phyloP scores from a whole-genome alignment of 2,888 invertebrate genomes.

The Chalcosyrphus nemorum region DNA sequence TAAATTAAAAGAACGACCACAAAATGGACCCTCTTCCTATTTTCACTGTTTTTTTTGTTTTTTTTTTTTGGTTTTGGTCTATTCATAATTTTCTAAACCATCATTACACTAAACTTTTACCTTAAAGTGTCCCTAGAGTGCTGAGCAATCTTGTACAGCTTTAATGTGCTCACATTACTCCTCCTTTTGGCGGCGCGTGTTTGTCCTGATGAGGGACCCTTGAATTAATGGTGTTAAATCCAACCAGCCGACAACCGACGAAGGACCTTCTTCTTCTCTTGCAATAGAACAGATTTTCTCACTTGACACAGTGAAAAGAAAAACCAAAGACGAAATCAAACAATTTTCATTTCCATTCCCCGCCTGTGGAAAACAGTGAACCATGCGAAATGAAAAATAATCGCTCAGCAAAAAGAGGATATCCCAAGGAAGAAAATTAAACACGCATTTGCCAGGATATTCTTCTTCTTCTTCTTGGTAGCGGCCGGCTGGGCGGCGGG shows the following conservation, averaged over 20 bases:
- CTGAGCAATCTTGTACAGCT: neutral
- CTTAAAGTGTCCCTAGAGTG: neutral
- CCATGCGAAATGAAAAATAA: conserved; percentile 29
- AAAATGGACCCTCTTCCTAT: neutral
- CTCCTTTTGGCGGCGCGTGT: neutral
- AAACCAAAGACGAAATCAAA: neutral
- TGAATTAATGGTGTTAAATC: conserved; percentile 7
- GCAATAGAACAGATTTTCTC: neutral
- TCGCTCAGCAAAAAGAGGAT: conserved; percentile 13
- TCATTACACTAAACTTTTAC: neutral
- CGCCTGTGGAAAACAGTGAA: neutral
- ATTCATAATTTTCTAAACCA: neutral
- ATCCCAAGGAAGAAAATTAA: neutral
- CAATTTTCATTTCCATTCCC: neutral
- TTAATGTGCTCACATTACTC: neutral
- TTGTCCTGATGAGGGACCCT: neutral
- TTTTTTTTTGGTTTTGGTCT: neutral
- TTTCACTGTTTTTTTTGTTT: no score
- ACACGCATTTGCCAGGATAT: neutral
- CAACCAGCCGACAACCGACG: neutral
- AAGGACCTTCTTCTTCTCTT: neutral
- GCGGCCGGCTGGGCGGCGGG: neutral
- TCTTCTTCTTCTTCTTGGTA: neutral
- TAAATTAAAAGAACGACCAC: neutral
- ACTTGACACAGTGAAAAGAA: neutral